Evolutionary conservation across 2,888 invertebrate genomes (phyloP).

Genomic region (Dorcus parallelipipedus): DNA sequence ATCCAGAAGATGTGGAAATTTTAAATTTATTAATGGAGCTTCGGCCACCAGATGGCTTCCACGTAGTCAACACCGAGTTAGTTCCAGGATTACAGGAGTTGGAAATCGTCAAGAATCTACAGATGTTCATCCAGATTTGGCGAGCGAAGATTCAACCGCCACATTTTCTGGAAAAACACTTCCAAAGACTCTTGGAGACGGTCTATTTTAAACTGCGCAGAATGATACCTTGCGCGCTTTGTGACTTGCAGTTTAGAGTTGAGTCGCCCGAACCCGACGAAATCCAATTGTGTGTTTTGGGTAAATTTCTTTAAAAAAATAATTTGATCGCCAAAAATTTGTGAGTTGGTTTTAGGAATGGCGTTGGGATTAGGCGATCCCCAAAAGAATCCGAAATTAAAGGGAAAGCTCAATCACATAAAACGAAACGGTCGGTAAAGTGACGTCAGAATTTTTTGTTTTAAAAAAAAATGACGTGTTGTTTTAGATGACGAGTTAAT

Average conservation of each 20-base stretch:
- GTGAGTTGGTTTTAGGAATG: conserved; percentile 59
- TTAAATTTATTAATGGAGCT: conserved; percentile 71
- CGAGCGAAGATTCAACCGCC: conserved; percentile 58
- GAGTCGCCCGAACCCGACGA: conserved; percentile 84
- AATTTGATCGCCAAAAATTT: background rate
- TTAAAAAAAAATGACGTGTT: background rate
- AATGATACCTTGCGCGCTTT: conserved; percentile 83
- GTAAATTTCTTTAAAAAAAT: conserved; percentile 36
- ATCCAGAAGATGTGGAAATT: conserved; percentile 77
- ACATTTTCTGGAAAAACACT: conserved; percentile 50
- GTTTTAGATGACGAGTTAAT: conserved; percentile 72
- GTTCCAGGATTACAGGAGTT: conserved; percentile 69
- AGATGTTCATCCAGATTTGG: conserved; percentile 86
- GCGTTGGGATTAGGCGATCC: conserved; percentile 71
- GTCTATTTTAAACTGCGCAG: conserved; percentile 86
- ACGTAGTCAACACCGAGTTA: conserved; percentile 74
- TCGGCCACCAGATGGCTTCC: conserved; percentile 71
- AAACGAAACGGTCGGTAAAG: conserved; percentile 39
- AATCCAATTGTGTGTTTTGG: conserved; percentile 57
- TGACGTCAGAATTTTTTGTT: background rate
- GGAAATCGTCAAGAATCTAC: conserved; percentile 66
- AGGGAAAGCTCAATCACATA: conserved; percentile 44
- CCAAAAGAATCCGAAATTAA: conserved; percentile 51
- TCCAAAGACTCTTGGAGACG: conserved; percentile 63
- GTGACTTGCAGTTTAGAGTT: conserved; percentile 75